phyloP scores from a whole-genome alignment of 1,140 invertebrate genomes.

The Meloidogyne chitwoodi region DNA sequence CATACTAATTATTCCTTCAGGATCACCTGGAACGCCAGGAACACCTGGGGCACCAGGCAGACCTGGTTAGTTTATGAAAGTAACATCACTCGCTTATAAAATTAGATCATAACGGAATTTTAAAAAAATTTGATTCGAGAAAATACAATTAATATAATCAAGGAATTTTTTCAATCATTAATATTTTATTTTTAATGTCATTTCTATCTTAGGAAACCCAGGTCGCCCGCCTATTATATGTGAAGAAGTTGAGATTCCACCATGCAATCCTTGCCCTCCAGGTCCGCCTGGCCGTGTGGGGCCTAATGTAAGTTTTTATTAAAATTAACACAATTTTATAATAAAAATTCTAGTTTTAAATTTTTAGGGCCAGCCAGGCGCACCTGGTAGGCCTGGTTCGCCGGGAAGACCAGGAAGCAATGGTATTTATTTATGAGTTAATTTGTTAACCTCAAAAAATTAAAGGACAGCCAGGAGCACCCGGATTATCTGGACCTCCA shows the following conservation, averaged over 20 bases:
- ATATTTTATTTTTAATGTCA: not conserved
- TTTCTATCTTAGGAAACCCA: not conserved
- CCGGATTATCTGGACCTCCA: conserved; percentile 27
- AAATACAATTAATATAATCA: not conserved
- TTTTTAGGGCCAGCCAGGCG: conserved; percentile 8
- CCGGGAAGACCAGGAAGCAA: conserved; percentile 28
- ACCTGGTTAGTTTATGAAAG: too few relatives aligned
- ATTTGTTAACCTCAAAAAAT: too few relatives aligned
- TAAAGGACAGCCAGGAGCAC: conserved; percentile 29
- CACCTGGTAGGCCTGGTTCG: conserved; percentile 25
- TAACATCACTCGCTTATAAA: too few relatives aligned
- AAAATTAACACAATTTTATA: too few relatives aligned
- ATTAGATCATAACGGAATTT: too few relatives aligned
- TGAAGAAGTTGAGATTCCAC: conserved; percentile 54
- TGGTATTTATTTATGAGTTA: conserved; percentile 5
- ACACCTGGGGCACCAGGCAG: conserved; percentile 34
- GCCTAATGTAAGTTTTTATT: not conserved
- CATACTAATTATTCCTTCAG: conserved; percentile 21
- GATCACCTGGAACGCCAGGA: conserved; percentile 7
- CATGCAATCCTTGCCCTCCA: conserved; percentile 54
- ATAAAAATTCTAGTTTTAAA: too few relatives aligned
- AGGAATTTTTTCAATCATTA: not conserved
- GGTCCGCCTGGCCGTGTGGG: conserved; percentile 29
- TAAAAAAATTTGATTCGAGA: too few relatives aligned
- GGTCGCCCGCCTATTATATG: conserved; percentile 55